Conservation (phyloP, 2,113 vertebrate species). For the Pimephales promelas region DNA sequence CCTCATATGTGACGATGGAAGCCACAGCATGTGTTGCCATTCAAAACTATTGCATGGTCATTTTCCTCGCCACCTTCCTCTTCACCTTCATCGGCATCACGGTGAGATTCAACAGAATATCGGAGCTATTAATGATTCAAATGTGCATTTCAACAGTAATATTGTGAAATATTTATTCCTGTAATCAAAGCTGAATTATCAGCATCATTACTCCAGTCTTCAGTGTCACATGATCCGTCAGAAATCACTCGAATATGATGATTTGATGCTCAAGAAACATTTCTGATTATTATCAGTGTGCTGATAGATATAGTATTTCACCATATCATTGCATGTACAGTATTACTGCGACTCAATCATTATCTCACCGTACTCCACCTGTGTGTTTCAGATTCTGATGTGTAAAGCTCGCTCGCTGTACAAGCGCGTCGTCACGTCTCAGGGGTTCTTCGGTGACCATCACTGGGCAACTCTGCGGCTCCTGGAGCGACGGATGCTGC, state of each 20-base stretch:
- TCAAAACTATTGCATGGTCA: slow-evolving; percentile 72
- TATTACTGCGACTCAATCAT: not conserved
- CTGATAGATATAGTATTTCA: too few species aligned
- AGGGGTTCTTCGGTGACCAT: slow-evolving; percentile 81
- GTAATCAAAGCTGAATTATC: not conserved
- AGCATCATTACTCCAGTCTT: too few species aligned
- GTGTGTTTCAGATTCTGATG: slow-evolving; percentile 76
- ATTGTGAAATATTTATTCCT: not conserved
- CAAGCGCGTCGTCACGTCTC: slow-evolving; percentile 79
- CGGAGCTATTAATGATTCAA: not conserved
- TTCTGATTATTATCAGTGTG: too few species aligned
- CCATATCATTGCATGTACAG: too few species aligned
- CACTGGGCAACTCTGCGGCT: slow-evolving; percentile 82
- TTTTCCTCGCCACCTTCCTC: slow-evolving; percentile 83
- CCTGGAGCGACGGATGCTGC: slow-evolving; percentile 79
- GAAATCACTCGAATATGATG: too few species aligned
- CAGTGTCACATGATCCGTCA: too few species aligned
- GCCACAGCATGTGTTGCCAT: slow-evolving; percentile 69
- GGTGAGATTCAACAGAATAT: slow-evolving; percentile 68
- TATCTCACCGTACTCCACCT: not conserved
- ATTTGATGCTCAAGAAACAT: too few species aligned
- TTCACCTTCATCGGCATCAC: slow-evolving; percentile 79
- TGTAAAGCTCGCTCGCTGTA: slow-evolving; percentile 75
- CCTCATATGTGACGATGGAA: slow-evolving; percentile 16
- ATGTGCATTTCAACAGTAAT: not conserved